Evolutionary conservation across 2,113 vertebrate species (phyloP).

Genomic region (Gobio gobio): DNA sequence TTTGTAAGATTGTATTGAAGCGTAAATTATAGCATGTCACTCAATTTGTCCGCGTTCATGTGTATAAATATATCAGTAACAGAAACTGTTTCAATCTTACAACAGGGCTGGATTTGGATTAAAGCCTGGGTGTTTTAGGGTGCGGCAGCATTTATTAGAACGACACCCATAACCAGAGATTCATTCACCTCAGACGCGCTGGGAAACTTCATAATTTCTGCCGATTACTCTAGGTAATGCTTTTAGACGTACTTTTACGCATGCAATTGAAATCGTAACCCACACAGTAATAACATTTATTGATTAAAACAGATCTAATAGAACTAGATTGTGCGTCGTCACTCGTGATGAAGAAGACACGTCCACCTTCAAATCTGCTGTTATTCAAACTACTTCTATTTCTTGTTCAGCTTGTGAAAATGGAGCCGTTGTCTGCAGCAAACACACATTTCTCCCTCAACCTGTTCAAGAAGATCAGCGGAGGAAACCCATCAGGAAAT

Average conservation of each 20-base stretch:
- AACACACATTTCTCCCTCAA: slow-evolving; percentile 82
- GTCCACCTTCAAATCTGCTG: neutral
- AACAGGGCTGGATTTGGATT: neutral
- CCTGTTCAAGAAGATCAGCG: slow-evolving; percentile 80
- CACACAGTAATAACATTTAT: too few species aligned
- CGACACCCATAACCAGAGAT: neutral
- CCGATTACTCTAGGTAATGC: neutral
- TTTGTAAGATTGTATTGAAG: too few species aligned
- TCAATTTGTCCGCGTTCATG: neutral
- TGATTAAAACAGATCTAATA: too few species aligned
- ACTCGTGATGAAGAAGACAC: neutral
- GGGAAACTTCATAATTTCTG: neutral
- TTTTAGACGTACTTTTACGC: neutral
- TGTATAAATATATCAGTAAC: neutral
- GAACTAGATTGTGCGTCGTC: neutral
- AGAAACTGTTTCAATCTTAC: neutral
- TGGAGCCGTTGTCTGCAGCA: slow-evolving; percentile 65
- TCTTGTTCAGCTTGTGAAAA: slow-evolving; percentile 30
- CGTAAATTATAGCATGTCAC: neutral
- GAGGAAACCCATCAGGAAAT: slow-evolving; percentile 65
- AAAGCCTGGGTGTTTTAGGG: neutral
- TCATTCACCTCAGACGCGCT: neutral
- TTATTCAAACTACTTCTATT: neutral
- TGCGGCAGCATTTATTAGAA: neutral
- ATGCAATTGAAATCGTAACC: neutral